Percentiles rank a stretch among this genome's conserved stretches.
Conservation (phyloP, 2,797 vertebrate genomes). For the Acanthopagrus latus region DNA sequence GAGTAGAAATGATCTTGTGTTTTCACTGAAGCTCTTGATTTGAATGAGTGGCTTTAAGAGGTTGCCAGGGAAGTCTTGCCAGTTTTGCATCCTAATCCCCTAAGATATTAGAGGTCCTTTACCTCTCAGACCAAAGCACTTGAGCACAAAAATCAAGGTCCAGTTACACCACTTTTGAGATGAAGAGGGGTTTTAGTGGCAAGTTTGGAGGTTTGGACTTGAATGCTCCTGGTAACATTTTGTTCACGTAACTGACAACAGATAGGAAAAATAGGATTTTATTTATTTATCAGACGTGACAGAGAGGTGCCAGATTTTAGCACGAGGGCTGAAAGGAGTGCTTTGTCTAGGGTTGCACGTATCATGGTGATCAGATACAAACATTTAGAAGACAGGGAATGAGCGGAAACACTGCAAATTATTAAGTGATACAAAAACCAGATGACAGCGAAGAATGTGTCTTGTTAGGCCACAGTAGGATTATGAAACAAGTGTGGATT, state of each 20-base stretch:
- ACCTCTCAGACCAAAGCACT: slow-evolving; percentile 54
- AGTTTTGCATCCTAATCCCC: slow-evolving; percentile 55
- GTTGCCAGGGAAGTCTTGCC: slow-evolving; percentile 51
- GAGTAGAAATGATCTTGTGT: slow-evolving; percentile 53
- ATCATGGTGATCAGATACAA: slow-evolving; percentile 20
- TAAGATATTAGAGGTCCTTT: slow-evolving; percentile 59
- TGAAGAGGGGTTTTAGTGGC: slow-evolving; percentile 18
- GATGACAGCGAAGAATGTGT: neutral
- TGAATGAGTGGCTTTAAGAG: slow-evolving; percentile 57
- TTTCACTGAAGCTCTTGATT: slow-evolving; percentile 59
- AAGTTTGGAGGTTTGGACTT: slow-evolving; percentile 43
- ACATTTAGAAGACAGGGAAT: slow-evolving; percentile 22
- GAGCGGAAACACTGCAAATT: neutral
- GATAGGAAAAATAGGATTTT: slow-evolving; percentile 13
- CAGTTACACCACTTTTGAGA: slow-evolving; percentile 49
- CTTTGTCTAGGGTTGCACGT: slow-evolving; percentile 24
- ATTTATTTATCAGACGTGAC: slow-evolving; percentile 4
- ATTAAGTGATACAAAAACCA: neutral
- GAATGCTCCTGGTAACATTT: slow-evolving; percentile 5
- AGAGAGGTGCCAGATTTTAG: neutral
- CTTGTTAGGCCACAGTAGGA: neutral
- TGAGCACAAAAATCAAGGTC: slow-evolving; percentile 43
- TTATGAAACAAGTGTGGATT: neutral
- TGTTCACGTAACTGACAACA: slow-evolving; percentile 3
- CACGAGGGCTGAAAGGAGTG: neutral